Evolutionary conservation across 2,888 invertebrate genomes (phyloP).

Genomic region (Pherbina coryleti): DNA sequence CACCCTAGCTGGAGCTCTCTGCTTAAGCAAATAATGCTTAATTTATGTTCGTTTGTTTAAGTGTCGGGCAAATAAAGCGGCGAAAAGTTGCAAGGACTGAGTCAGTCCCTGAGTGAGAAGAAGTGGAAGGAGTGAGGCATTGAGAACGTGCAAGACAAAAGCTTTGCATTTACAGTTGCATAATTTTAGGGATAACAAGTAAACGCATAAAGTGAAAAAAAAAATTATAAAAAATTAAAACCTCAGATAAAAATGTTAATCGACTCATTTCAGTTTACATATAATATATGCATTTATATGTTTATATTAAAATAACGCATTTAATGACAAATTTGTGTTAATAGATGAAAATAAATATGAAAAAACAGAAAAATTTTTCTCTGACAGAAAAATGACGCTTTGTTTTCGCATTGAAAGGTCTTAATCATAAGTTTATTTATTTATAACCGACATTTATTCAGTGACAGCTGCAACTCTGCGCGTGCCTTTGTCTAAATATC

Average conservation of each 20-base stretch:
- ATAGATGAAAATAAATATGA: no score
- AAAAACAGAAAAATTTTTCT: no score
- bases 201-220: background rate
- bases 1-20: background rate
- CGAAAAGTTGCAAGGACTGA: background rate
- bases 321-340: no score
- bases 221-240: background rate
- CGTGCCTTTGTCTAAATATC: background rate
- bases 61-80: constrained; percentile 30
- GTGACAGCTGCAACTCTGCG: no score
- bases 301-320: no score
- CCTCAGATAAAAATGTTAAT: background rate
- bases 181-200: constrained; percentile 31
- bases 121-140: background rate
- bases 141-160: background rate
- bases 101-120: background rate
- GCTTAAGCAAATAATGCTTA: constrained; percentile 49
- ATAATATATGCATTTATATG: background rate
- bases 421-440: background rate
- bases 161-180: constrained; percentile 25
- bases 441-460: background rate
- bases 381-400: background rate
- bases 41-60: constrained; percentile 45
- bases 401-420: background rate
- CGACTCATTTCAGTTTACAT: background rate